phyloP scores from a whole-genome alignment of 2,888 invertebrate species.

The Iphiclides podalirius region DNA sequence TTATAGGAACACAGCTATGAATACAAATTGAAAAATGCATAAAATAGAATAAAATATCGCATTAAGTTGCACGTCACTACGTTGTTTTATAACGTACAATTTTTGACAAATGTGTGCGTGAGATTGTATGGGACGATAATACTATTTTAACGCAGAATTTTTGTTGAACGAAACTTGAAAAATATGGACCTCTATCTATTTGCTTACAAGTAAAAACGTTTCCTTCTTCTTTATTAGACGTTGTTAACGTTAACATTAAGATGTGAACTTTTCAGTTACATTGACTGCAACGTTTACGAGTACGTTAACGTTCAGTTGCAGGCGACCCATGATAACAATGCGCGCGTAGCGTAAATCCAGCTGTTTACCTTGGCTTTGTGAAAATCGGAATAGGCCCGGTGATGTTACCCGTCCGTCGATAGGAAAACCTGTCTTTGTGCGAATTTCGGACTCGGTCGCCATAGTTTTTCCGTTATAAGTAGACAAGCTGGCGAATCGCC shows the following conservation, averaged over 20 bases:
- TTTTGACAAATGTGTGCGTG: slow-evolving; percentile 10
- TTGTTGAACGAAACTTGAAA: background rate
- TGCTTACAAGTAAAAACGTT: background rate
- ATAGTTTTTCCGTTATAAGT: slow-evolving; percentile 22
- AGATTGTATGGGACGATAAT: background rate
- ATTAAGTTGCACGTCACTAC: slow-evolving; percentile 24
- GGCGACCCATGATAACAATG: background rate
- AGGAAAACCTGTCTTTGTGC: slow-evolving; percentile 17
- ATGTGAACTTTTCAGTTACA: too few species aligned
- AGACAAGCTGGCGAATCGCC: slow-evolving; percentile 15
- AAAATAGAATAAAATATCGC: slow-evolving; percentile 26
- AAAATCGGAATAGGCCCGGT: slow-evolving; percentile 6
- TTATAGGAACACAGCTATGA: slow-evolving; percentile 28
- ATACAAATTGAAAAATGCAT: slow-evolving; percentile 31
- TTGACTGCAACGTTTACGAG: background rate
- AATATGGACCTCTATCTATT: background rate
- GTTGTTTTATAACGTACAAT: too few species aligned
- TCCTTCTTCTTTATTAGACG: background rate
- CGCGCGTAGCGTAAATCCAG: slow-evolving; percentile 7
- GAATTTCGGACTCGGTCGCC: slow-evolving; percentile 5
- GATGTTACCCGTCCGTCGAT: slow-evolving; percentile 16
- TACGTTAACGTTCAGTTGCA: background rate
- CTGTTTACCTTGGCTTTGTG: slow-evolving; percentile 17
- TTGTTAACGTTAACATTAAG: too few species aligned
- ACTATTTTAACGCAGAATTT: background rate